A percentile compares a stretch with the other conserved stretches of the same genome.
Conservation (phyloP, 2,888 invertebrate species). For the Drosophila merina region DNA sequence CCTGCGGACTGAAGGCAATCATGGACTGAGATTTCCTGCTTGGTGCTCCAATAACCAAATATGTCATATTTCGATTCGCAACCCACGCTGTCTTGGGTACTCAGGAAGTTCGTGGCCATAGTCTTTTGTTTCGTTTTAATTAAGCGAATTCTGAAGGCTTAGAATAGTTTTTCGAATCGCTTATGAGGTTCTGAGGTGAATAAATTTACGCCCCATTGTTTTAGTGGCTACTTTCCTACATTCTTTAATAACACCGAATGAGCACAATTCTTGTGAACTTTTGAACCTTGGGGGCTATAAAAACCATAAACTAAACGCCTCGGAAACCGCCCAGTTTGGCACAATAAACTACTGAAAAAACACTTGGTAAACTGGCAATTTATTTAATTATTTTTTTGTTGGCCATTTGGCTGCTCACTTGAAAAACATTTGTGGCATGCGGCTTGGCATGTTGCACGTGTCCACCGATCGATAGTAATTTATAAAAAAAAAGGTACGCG, state of each 20-base stretch:
- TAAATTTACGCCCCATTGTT: slow-evolving; percentile 46
- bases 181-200: slow-evolving; percentile 34
- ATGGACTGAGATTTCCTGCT: slow-evolving; percentile 56
- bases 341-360: slow-evolving; percentile 54
- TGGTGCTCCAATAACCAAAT: slow-evolving; percentile 65
- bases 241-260: slow-evolving; percentile 19
- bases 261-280: slow-evolving; percentile 47
- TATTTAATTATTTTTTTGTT: slow-evolving; percentile 29
- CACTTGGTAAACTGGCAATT: slow-evolving; percentile 39
- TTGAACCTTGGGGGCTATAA: slow-evolving; percentile 33
- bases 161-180: slow-evolving; percentile 6
- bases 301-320: slow-evolving; percentile 13
- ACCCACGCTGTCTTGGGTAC: slow-evolving; percentile 35
- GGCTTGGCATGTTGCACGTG: slow-evolving; percentile 76
- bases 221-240: slow-evolving; percentile 14
- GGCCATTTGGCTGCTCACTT: slow-evolving; percentile 41
- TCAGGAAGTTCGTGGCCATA: slow-evolving; percentile 55
- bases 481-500: slow-evolving; percentile 51
- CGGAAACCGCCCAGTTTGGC: slow-evolving; percentile 41
- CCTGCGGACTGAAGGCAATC: slow-evolving; percentile 51
- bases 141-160: slow-evolving; percentile 19
- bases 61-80: slow-evolving; percentile 43
- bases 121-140: slow-evolving; percentile 57
- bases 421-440: slow-evolving; percentile 66
- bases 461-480: slow-evolving; percentile 64